Evolutionary conservation across 92 coral and sea anemone genomes (phyloP), one percentile per base, ranked within the genome.

Genomic region (Bergia sp.): DNA sequence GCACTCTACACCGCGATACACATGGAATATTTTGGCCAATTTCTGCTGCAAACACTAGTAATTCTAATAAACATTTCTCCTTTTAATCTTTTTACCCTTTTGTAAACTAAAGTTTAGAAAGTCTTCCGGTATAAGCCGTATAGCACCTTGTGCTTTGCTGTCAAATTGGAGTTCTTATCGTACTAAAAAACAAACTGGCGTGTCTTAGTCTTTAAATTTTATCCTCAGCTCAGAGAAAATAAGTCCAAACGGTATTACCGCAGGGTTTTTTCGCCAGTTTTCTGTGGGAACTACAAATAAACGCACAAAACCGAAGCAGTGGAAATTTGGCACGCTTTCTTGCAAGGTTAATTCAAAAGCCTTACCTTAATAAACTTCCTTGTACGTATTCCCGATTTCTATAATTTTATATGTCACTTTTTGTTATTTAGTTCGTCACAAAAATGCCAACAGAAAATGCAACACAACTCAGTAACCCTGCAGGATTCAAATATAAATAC

Each of bases 41-140:
- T 12, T 84, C 64, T 84, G 66, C 47, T 69, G 71, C 74, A 81
- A 44, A 67, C 37, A 44, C 58, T 23, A 83, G 11, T 50, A 66
- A 50, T 67, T 69, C 36, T 37, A 38, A 36, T 0, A 21, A 83
- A 45, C 41, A 16, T 76, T 16, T 76, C 65, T 18, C n/a, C 37
- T 44, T 9, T 47, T 43, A 3, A 80, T 37, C 41, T 45, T n/a
- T 29, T 45, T 10, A 23, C 65, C 13, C 9, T 23, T 15, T 13
- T 23, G 12, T 67, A 15, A 82, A 29, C 6, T 21, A 47, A 6
- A 39, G n/a, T 65, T 18, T 61, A 39, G 44, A 82, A 82, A 44
- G 44, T n/a, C 20, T 64, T 41, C 29, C 80, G 80, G 41, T 18
- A 44, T 40, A 50, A 76, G 16, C 50, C 80, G 6, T 76, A 12